These are phyloP conservation scores for Procavia capensis DNA, from an alignment of 2,113 vertebrate genomes.

Conservation along the genomic window DNA sequence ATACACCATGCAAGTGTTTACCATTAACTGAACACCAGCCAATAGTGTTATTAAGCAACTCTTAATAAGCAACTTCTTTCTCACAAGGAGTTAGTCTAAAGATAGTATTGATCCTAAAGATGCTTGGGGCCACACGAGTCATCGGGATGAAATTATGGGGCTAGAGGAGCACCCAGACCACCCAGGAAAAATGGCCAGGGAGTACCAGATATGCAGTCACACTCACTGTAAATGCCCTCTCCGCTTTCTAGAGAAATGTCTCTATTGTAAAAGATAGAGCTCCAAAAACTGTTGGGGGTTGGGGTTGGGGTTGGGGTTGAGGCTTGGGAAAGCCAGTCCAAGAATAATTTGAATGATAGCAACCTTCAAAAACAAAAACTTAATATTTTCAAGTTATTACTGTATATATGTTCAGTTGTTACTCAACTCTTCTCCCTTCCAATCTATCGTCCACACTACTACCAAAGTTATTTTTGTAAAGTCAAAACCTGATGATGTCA, in stretches of 20 bases:
- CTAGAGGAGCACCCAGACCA: neutral
- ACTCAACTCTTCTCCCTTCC: neutral
- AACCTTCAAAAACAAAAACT: neutral
- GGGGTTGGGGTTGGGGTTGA: no score
- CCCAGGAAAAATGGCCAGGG: neutral
- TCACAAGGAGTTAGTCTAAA: neutral
- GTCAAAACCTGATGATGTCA: neutral
- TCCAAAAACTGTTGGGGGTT: neutral
- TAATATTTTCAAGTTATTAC: neutral
- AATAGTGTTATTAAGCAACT: neutral
- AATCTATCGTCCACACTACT: neutral
- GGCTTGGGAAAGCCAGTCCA: constrained; percentile 12
- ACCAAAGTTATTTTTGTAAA: neutral
- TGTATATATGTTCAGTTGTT: neutral
- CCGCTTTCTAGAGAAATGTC: neutral
- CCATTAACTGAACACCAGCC: neutral
- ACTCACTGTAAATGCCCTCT: neutral
- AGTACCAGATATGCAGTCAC: neutral
- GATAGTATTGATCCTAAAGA: constrained; percentile 3
- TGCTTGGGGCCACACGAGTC: neutral
- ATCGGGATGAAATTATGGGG: neutral
- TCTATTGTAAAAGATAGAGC: neutral
- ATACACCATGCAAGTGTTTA: neutral
- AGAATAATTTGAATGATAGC: constrained; percentile 7
- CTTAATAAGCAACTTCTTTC: neutral